Conservation (phyloP, 2,113 vertebrate genomes). For the Ochotona curzoniae region DNA sequence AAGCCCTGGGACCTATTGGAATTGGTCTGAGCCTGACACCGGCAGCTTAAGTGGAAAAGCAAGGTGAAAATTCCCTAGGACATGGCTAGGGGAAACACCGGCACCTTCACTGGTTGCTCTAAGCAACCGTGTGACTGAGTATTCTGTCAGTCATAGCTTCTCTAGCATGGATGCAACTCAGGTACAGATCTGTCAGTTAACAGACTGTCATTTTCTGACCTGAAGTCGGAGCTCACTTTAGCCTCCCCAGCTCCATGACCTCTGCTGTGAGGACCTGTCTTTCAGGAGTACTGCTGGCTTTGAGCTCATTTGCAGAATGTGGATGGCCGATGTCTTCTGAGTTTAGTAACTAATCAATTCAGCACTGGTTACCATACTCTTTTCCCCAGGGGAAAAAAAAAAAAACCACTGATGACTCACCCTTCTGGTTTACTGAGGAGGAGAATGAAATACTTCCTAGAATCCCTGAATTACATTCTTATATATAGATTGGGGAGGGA, state of each 20-base stretch:
- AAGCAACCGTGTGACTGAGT: not conserved
- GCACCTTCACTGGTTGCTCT: not conserved
- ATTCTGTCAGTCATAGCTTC: not conserved
- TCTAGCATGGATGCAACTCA: not conserved
- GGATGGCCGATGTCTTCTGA: conserved; percentile 17
- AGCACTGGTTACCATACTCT: conserved; percentile 5
- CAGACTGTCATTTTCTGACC: not conserved
- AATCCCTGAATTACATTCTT: conserved; percentile 25
- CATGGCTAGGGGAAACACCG: conserved; percentile 1
- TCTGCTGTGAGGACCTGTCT: not conserved
- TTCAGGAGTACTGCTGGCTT: conserved; percentile 40
- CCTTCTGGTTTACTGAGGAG: not conserved
- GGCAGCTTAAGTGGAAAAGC: conserved; percentile 9
- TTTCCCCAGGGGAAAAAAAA: not conserved
- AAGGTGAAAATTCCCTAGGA: not conserved
- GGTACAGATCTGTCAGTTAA: not conserved
- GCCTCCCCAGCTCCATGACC: not conserved
- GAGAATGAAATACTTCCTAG: conserved; percentile 2
- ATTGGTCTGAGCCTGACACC: conserved; percentile 27
- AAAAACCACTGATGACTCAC: conserved; percentile 32
- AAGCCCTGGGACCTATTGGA: conserved; percentile 9
- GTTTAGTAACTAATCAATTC: conserved; percentile 42
- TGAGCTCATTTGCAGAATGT: conserved; percentile 32
- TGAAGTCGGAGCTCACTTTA: conserved; percentile 30
- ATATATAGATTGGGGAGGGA: not conserved